Conservation (phyloP, 2,113 vertebrate species). For the Cervus canadensis region DNA sequence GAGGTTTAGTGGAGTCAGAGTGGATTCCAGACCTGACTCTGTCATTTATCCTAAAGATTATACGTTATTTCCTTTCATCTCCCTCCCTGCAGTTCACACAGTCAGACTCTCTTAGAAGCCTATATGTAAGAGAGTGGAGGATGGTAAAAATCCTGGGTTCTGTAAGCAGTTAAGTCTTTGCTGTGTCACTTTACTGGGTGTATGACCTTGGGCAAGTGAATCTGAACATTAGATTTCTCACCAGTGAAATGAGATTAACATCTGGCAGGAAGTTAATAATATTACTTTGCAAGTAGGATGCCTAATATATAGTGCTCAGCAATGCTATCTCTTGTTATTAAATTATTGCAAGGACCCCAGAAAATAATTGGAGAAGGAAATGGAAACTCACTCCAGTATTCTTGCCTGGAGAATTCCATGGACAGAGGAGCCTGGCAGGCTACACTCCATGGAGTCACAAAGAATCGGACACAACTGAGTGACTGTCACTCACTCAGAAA, state of each 20-base stretch:
- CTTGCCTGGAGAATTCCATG: neutral
- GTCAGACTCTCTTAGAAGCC: neutral
- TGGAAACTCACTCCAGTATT: neutral
- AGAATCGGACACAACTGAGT: neutral
- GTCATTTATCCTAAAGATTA: neutral
- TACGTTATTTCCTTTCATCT: neutral
- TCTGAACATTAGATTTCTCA: conserved; percentile 19
- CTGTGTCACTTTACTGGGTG: neutral
- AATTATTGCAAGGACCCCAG: neutral
- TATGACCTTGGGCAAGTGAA: neutral
- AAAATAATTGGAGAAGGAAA: neutral
- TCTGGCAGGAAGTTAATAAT: neutral
- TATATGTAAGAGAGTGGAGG: neutral
- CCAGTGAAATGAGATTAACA: conserved; percentile 23
- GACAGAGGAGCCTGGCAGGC: neutral
- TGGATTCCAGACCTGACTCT: neutral
- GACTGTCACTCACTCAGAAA: neutral
- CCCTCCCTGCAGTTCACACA: neutral
- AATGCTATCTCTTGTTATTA: neutral
- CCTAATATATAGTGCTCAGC: neutral
- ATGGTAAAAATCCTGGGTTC: neutral
- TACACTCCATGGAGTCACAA: neutral
- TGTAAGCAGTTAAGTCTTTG: neutral
- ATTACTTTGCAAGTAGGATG: conserved; percentile 4
- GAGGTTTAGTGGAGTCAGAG: neutral